phyloP scores from a whole-genome alignment of 1,140 invertebrate species.

The Lutraria rhynchaena region DNA sequence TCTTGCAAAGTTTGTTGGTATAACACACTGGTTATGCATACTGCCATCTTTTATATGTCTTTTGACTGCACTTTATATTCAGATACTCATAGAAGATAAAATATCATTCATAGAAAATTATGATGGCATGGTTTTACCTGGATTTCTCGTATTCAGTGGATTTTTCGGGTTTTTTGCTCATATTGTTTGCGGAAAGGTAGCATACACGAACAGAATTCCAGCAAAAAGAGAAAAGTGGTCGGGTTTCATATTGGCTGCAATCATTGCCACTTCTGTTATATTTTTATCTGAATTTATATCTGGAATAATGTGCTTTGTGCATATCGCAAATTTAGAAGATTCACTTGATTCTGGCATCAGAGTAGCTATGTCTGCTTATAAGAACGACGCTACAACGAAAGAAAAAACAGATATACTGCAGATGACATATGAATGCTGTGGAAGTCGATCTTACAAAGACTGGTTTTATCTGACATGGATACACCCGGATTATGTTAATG shows the following conservation, averaged over 20 bases:
- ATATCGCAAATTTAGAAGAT: slow-evolving; percentile 59
- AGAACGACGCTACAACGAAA: slow-evolving; percentile 64
- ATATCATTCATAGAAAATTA: slow-evolving; percentile 63
- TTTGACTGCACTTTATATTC: slow-evolving; percentile 55
- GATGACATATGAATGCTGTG: slow-evolving; percentile 74
- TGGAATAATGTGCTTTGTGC: slow-evolving; percentile 63
- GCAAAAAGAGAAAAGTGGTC: slow-evolving; percentile 56
- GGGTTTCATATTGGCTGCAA: slow-evolving; percentile 52
- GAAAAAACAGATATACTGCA: slow-evolving; percentile 71
- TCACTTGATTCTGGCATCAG: slow-evolving; percentile 65
- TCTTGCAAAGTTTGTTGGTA: slow-evolving; percentile 53
- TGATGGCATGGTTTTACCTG: slow-evolving; percentile 58
- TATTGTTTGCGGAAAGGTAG: slow-evolving; percentile 60
- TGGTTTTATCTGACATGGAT: slow-evolving; percentile 76
- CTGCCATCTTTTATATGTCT: slow-evolving; percentile 60
- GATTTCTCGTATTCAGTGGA: slow-evolving; percentile 60
- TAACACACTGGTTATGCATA: slow-evolving; percentile 54
- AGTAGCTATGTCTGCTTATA: slow-evolving; percentile 66
- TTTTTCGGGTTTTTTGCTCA: slow-evolving; percentile 54
- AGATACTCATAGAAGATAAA: slow-evolving; percentile 56
- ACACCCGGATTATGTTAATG: slow-evolving; percentile 56
- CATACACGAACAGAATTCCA: slow-evolving; percentile 47
- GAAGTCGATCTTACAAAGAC: slow-evolving; percentile 70
- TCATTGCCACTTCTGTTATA: slow-evolving; percentile 53
- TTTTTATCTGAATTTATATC: slow-evolving; percentile 60